A percentile compares a stretch with the other conserved stretches of the same genome.
phyloP scores from a whole-genome alignment of 2,113 vertebrate genomes.

The Xyrauchen texanus region DNA sequence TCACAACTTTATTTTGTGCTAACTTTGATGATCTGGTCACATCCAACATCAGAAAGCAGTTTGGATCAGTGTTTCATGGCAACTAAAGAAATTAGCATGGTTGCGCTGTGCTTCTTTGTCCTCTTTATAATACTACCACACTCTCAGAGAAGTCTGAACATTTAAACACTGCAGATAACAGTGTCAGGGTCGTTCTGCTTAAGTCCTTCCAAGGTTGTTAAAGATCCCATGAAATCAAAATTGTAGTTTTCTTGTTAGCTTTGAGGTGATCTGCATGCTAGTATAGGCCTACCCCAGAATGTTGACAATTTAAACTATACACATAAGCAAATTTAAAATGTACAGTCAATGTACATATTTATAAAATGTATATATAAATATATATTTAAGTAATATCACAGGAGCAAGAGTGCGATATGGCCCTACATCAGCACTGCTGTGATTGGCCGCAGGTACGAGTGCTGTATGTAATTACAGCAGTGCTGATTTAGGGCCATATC shows the following conservation, averaged over 20 bases:
- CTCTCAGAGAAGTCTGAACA: constrained; percentile 1
- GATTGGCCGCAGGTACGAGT: no score
- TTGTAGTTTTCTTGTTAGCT: neutral
- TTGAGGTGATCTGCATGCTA: neutral
- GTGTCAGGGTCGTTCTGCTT: neutral
- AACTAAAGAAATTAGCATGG: constrained; percentile 63
- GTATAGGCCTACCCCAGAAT: neutral
- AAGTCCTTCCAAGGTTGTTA: neutral
- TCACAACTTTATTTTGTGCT: constrained; percentile 7
- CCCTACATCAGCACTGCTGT: no score
- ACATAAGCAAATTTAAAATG: neutral
- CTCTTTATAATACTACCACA: constrained; percentile 42
- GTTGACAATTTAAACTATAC: neutral
- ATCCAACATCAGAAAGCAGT: constrained; percentile 1
- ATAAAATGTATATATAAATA: no score
- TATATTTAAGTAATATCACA: no score
- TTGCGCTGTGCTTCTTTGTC: constrained; percentile 59
- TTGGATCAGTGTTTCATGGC: constrained; percentile 38
- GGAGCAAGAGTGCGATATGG: no score
- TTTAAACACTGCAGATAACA: constrained; percentile 15
- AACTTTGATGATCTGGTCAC: constrained; percentile 26
- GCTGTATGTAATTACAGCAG: no score
- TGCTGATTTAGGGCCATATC: no score
- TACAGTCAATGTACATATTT: neutral
- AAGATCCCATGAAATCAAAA: neutral